phyloP scores from a whole-genome alignment of 2,797 vertebrate genomes.

The Cirrhinus mrigala region DNA sequence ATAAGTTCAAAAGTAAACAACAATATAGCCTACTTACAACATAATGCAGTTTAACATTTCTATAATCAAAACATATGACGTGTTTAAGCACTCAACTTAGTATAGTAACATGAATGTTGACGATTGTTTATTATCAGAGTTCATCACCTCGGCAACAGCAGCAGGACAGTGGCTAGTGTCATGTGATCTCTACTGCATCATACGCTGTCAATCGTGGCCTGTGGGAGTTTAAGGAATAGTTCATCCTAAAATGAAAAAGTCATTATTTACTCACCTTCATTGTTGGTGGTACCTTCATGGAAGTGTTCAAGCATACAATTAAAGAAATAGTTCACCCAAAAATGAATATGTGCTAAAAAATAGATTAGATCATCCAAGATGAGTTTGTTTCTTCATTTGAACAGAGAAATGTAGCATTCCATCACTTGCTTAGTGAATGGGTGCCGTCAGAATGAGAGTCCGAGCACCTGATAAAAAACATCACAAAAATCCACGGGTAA shows the following conservation, averaged over 20 bases:
- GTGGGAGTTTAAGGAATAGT: neutral
- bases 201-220: neutral
- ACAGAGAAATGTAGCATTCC: neutral
- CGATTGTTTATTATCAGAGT: conserved; percentile 29
- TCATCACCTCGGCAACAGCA: conserved; percentile 27
- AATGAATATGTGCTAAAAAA: neutral
- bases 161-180: neutral
- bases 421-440: neutral
- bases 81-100: neutral
- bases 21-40: neutral
- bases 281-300: neutral
- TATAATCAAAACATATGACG: neutral
- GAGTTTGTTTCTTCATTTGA: neutral
- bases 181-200: conserved; percentile 17
- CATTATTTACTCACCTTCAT: conserved; percentile 8
- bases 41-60: neutral
- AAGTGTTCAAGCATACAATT: neutral
- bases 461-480: neutral
- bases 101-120: neutral
- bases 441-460: neutral
- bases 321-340: neutral
- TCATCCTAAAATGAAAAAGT: neutral
- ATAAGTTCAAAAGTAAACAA: conserved; percentile 33
- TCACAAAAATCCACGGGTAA: neutral
- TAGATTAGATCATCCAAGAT: neutral